phyloP scores from a whole-genome alignment of 2,797 vertebrate genomes.

The Pseudochromis fuscus region DNA sequence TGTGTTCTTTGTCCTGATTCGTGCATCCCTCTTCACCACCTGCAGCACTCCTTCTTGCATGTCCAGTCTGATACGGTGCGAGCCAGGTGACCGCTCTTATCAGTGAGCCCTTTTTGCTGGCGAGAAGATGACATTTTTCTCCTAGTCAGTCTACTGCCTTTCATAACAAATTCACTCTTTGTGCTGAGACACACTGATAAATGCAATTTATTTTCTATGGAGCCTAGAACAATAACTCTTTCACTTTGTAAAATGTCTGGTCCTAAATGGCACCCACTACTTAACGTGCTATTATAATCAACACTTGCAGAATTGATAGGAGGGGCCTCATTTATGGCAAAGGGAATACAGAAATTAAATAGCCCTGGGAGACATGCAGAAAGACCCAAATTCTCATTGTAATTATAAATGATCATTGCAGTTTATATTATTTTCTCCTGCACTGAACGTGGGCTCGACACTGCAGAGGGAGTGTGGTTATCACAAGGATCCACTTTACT shows the following conservation, averaged over 20 bases:
- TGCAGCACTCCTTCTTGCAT: slow-evolving; percentile 21
- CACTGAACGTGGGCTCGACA: slow-evolving; percentile 34
- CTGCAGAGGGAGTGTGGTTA: slow-evolving; percentile 60
- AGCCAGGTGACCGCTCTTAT: slow-evolving; percentile 49
- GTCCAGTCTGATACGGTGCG: slow-evolving; percentile 45
- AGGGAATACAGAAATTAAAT: slow-evolving; percentile 22
- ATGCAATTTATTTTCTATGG: slow-evolving; percentile 60
- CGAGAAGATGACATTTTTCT: slow-evolving; percentile 55
- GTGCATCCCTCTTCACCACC: slow-evolving; percentile 21
- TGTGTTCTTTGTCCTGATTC: slow-evolving; percentile 13
- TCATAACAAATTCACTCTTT: slow-evolving; percentile 42
- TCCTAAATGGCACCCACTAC: slow-evolving; percentile 58
- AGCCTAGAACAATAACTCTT: slow-evolving; percentile 54
- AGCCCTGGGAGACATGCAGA: slow-evolving; percentile 27
- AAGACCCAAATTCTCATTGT: slow-evolving; percentile 39
- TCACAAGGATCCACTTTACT: slow-evolving; percentile 80
- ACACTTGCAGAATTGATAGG: slow-evolving; percentile 55
- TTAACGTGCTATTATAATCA: slow-evolving; percentile 63
- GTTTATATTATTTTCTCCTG: slow-evolving; percentile 48
- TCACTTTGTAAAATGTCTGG: slow-evolving; percentile 64
- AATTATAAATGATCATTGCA: slow-evolving; percentile 53
- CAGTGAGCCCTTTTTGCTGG: slow-evolving; percentile 29
- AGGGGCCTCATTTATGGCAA: slow-evolving; percentile 39
- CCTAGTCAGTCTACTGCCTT: slow-evolving; percentile 14
- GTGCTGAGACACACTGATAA: slow-evolving; percentile 56